Conservation (phyloP, 2,888 invertebrate species). For the Calliphora vomitoria region DNA sequence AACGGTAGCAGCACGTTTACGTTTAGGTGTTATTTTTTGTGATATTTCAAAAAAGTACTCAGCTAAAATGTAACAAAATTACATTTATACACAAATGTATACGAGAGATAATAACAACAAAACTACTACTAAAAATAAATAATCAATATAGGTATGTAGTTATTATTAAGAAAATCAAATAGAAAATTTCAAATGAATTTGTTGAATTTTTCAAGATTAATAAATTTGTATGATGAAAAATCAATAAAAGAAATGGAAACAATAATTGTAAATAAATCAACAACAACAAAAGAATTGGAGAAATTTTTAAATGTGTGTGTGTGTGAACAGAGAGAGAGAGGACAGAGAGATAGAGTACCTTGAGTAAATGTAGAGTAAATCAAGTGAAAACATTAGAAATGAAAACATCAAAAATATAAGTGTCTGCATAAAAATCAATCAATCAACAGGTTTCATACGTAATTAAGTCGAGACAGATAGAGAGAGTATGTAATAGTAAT, state of each 20-base stretch:
- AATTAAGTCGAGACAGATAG: not conserved
- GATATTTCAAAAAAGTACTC: conserved; percentile 27
- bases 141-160: not conserved
- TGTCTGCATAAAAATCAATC: conserved; percentile 80
- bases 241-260: not conserved
- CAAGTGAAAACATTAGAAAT: conserved; percentile 85
- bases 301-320: conserved; percentile 14
- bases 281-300: conserved; percentile 21
- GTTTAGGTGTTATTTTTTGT: conserved; percentile 20
- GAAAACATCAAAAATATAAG: conserved; percentile 85
- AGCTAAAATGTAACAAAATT: conserved; percentile 35
- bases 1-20: conserved; percentile 30
- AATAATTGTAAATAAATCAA: conserved; percentile 15
- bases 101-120: conserved; percentile 13
- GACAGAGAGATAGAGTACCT: conserved; percentile 80
- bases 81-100: conserved; percentile 6
- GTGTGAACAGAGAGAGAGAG: conserved; percentile 57
- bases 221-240: not conserved
- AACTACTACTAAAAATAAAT: conserved; percentile 39
- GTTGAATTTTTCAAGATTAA: conserved; percentile 2
- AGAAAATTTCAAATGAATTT: conserved; percentile 5
- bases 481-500: conserved; percentile 37
- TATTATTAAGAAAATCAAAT: conserved; percentile 11
- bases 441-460: conserved; percentile 64
- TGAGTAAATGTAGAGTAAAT: conserved; percentile 85